Conservation (phyloP, 2,888 invertebrate species). For the Nomada hirtipes region DNA sequence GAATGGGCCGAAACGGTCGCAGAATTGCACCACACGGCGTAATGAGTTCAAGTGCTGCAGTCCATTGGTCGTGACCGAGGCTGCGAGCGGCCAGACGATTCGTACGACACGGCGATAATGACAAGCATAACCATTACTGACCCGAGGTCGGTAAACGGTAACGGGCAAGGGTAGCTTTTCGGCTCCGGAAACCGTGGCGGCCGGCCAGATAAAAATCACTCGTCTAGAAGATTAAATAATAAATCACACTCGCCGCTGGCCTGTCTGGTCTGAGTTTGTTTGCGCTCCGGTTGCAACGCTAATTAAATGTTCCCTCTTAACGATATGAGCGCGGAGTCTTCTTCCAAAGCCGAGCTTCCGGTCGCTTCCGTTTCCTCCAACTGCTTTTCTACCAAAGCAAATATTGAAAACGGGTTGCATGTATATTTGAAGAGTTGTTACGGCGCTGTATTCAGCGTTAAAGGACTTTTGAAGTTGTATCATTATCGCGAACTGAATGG, state of each 20-base stretch:
- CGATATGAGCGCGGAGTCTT: conserved; percentile 30
- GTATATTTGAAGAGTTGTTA: no score
- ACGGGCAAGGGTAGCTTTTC: conserved; percentile 73
- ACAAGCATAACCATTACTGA: conserved; percentile 79
- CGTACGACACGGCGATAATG: conserved; percentile 81
- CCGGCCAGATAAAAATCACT: conserved; percentile 77
- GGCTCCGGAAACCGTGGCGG: conserved; percentile 61
- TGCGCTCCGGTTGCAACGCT: conserved; percentile 40
- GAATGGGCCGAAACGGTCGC: conserved; percentile 68
- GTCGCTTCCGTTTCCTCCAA: conserved; percentile 1
- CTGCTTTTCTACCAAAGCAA: background rate
- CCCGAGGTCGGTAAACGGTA: conserved; percentile 77
- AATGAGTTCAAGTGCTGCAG: conserved; percentile 70
- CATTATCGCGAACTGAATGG: no score
- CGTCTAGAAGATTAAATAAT: conserved; percentile 80
- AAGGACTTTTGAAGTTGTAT: background rate
- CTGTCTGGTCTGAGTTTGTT: conserved; percentile 38
- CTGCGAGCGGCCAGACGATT: conserved; percentile 63
- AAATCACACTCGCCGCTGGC: conserved; percentile 62
- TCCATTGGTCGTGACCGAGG: conserved; percentile 66
- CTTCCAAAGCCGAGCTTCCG: conserved; percentile 27
- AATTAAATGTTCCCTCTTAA: conserved; percentile 56
- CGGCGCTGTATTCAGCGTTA: background rate
- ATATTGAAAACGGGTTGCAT: background rate
- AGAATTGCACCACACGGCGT: conserved; percentile 61